phyloP scores from a whole-genome alignment of 2,888 invertebrate genomes.

The Plagiodera versicolora region DNA sequence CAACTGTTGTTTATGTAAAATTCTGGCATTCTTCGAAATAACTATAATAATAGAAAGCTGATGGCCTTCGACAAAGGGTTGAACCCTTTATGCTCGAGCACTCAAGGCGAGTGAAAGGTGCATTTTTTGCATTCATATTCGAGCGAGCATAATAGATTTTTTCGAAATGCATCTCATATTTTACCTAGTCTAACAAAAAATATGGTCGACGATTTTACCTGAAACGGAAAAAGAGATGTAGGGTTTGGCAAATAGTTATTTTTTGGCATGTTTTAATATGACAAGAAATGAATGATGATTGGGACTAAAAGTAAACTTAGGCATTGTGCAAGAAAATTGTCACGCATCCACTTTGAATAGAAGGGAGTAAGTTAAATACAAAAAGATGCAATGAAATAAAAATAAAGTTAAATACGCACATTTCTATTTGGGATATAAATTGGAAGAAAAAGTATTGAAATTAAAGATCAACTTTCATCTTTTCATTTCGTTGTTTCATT shows the following conservation, averaged over 20 bases:
- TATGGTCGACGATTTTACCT: conserved; percentile 18
- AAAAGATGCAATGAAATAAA: no score
- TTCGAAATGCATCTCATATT: conserved; percentile 14
- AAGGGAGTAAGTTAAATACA: no score
- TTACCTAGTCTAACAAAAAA: conserved; percentile 16
- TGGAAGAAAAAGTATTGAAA: no score
- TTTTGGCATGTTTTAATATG: neutral
- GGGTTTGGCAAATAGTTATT: neutral
- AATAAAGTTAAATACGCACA: no score
- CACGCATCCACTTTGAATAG: no score
- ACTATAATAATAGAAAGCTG: conserved; percentile 19
- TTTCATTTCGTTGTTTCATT: no score
- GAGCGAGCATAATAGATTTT: conserved; percentile 17
- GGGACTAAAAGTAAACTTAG: no score
- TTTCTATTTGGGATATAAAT: no score
- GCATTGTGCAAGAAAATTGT: no score
- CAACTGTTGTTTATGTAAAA: neutral
- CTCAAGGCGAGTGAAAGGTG: conserved; percentile 29
- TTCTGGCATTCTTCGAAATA: neutral
- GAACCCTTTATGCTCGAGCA: conserved; percentile 19
- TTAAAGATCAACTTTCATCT: no score
- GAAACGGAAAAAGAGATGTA: conserved; percentile 12
- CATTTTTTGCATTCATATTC: conserved; percentile 26
- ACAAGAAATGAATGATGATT: neutral
- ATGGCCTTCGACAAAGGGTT: conserved; percentile 6